A percentile compares a stretch with the other conserved stretches of the same genome.
These are phyloP conservation scores for Clarias fuscus DNA, from an alignment of 2,797 vertebrate species.

Conservation along the genomic window DNA sequence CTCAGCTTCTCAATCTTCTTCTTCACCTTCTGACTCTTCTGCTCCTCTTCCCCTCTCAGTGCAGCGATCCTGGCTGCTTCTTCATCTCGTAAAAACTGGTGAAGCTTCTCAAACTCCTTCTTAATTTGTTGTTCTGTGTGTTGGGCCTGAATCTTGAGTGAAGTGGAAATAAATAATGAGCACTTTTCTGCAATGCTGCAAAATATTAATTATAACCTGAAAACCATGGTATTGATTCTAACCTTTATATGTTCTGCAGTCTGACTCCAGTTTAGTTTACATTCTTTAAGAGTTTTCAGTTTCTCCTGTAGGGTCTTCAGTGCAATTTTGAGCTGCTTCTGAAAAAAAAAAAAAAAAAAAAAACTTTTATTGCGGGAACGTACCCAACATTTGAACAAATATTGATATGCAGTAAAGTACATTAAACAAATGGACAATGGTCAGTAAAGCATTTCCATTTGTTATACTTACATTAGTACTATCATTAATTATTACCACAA, in stretches of 20 bases:
- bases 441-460: too few species aligned
- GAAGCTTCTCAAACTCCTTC: conserved; percentile 32
- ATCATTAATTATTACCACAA: too few species aligned
- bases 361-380: too few species aligned
- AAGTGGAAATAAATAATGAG: neutral
- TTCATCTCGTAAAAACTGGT: conserved; percentile 34
- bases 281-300: neutral
- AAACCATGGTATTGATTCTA: neutral
- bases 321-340: neutral
- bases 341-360: too few species aligned
- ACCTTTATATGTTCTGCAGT: conserved; percentile 16
- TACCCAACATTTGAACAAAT: too few species aligned
- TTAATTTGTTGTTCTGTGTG: conserved; percentile 11
- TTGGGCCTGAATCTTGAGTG: conserved; percentile 1
- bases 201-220: neutral
- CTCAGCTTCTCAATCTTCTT: neutral
- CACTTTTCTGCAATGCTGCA: neutral
- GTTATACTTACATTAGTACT: too few species aligned
- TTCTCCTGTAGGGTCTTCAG: neutral
- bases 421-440: too few species aligned
- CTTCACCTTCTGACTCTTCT: conserved; percentile 15
- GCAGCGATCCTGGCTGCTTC: conserved; percentile 27
- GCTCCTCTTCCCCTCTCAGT: conserved; percentile 13
- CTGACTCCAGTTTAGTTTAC: conserved; percentile 1
- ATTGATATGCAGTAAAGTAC: too few species aligned